Evolutionary conservation across 2,888 invertebrate species (phyloP).

Genomic region (Calameuta pallipes): DNA sequence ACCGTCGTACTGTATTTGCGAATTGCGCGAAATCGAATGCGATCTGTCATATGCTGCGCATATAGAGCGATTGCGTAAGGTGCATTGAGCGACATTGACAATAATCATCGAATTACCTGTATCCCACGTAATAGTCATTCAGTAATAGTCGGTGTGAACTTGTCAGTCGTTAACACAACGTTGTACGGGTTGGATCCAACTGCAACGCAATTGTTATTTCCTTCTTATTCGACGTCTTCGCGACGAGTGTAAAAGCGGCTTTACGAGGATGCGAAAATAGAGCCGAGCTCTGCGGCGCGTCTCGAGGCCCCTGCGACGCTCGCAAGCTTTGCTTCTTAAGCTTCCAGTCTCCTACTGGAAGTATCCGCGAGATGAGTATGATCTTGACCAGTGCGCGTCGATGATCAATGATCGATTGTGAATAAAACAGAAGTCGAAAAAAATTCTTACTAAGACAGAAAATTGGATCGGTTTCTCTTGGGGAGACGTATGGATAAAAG

Average conservation of each 20-base stretch:
- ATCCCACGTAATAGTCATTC: slow-evolving; percentile 15
- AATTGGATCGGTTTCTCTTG: neutral
- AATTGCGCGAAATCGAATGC: neutral
- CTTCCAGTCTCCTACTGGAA: neutral
- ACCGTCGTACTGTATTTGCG: neutral
- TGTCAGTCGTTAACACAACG: slow-evolving; percentile 4
- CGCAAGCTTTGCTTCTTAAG: neutral
- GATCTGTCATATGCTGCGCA: neutral
- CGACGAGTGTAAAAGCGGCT: slow-evolving; percentile 14
- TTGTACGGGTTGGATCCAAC: neutral
- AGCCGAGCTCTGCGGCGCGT: slow-evolving; percentile 6
- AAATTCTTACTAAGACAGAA: neutral
- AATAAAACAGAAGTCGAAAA: neutral
- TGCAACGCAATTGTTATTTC: slow-evolving; percentile 4
- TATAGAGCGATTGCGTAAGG: slow-evolving; percentile 30
- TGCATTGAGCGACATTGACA: slow-evolving; percentile 34
- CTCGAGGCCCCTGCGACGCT: neutral
- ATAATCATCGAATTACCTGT: slow-evolving; percentile 49
- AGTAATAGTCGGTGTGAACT: slow-evolving; percentile 1
- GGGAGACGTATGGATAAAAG: neutral
- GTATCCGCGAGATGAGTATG: slow-evolving; percentile 1
- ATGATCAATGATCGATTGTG: too few relatives aligned
- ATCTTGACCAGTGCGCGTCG: neutral
- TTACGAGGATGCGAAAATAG: slow-evolving; percentile 33
- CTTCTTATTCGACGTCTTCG: neutral